Evolutionary conservation across 2,113 vertebrate species (phyloP), one percentile per base, ranked within the genome.

Genomic region (Prinia subflava): DNA sequence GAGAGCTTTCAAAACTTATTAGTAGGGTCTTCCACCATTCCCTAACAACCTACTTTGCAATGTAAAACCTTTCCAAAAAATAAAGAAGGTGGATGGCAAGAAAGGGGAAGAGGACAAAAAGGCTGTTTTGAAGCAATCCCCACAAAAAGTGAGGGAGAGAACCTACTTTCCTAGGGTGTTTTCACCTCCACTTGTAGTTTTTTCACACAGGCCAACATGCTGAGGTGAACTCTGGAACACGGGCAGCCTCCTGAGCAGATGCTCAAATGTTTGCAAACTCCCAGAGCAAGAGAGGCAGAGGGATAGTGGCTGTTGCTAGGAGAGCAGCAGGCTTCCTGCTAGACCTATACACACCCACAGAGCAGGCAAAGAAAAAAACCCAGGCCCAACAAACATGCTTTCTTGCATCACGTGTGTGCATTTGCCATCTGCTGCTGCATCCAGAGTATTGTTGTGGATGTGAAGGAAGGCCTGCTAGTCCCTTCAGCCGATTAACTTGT

Each of bases 291-390:
- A 21, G 56, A 94, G 95, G 89, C 65, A 82, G 68, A 93, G 76
- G 42, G 89, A 96, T 70, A 96, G 88, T 42, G 84, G 90, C 89
- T 28, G 98, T 98, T 98, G 98, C 98, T 98, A 98, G 97, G 98
- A 95, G 97, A 95, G 81, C 86, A 17, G 88, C 95, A 89, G 93
- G 94, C 87, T 96, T 98, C 97, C 96, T 96, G 92, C 63, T 90
- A 94, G 93, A 96, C 97, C 96, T 91, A 95, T 39, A 78, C 39
- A 49, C 5, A 0, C 0, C 2, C 4, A 10, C 65, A 79, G 24
- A 59, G 60, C 1, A 0, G 56, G 28, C n/a, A 90, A 23, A 44
- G 17, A 15, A 71, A 64, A 65, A 56, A 62, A 8, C 50, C 9
- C 3, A 78, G 76, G 62, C 74, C 87, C 87, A 94, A 98, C 88